Base-by-base conservation (phyloP, 2,113 vertebrate genomes). In the Pluvialis apricaria region DNA sequence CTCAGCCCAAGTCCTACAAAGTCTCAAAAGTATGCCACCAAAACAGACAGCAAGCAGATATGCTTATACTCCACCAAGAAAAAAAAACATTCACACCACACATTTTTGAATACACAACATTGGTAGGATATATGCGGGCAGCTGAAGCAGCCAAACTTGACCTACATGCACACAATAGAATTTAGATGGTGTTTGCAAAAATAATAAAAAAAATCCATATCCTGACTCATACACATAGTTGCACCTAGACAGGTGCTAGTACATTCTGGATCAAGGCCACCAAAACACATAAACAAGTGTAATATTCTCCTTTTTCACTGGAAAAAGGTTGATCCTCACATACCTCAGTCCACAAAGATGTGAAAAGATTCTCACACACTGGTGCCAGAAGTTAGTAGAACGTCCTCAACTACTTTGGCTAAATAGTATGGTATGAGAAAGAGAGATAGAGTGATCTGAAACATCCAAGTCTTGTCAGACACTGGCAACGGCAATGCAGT, bases 81-180 rank as follows among this genome's bases (percentile, higher is more conserved):
- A 29, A 45, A 38, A 29, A 81, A 90, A 45, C 0, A 6, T 47
- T 54, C 22, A 55, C 5, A 80, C 12, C 15, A 85, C 26, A 14
- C 7, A 51, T 34, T 60, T 88, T 28, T 55, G 3, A 42, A 47
- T 18, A 57, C 8, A 9, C 5, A 57, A 9, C 31, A 42, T 6
- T 13, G 12, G 15, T 3, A 80, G 6, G 18, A 69, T 57, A 80
- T 9, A 80, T 0, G 5, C 1, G 1, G 45, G 38, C 21, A 73
- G 36, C 22, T 42, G 58, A 82, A 91, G 25, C 24, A 82, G n/a
- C 11, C 66, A 57, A 84, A 78, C 31, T 47, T 68, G 28, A 82
- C 13, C 54, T 52, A 47, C 25, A 75, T 5, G 13, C 18, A 52
- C 15, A 34, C 7, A 82, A 79, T 0, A 65, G 9, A 55, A 42